Percentiles rank a stretch among this genome's conserved stretches.
These are phyloP conservation scores for Nomada lathburiana DNA, from an alignment of 2,888 invertebrate species.

Conservation along the genomic window DNA sequence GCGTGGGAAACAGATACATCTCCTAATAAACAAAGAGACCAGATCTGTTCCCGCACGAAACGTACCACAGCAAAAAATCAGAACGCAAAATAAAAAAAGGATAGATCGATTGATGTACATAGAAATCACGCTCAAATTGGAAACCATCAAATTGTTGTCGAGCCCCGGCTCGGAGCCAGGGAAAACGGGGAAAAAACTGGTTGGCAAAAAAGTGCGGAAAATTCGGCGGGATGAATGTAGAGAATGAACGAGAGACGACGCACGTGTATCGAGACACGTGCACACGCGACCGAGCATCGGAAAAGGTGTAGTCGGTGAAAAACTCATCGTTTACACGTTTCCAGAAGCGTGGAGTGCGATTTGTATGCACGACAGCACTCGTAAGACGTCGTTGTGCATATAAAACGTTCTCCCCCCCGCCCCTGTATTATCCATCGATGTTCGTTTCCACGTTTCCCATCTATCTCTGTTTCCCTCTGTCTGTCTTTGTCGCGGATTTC, in stretches of 20 bases:
- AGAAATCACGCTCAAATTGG: not conserved
- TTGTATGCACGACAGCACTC: conserved; percentile 55
- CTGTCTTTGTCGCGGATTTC: conserved; percentile 20
- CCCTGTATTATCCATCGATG: conserved; percentile 49
- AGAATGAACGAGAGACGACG: not conserved
- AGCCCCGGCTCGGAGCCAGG: not conserved
- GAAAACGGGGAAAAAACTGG: not conserved
- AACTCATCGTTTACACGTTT: conserved; percentile 54
- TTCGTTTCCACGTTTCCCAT: conserved; percentile 38
- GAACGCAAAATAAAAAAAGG: not conserved
- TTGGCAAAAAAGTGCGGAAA: not conserved
- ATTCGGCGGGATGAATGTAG: conserved; percentile 8
- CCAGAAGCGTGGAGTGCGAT: conserved; percentile 33
- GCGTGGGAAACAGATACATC: conserved; percentile 6
- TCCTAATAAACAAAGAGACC: conserved; percentile 4
- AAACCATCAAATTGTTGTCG: conserved; percentile 9
- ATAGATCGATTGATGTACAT: not conserved
- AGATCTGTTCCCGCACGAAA: too few relatives aligned
- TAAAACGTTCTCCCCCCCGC: conserved; percentile 44
- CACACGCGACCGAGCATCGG: not conserved
- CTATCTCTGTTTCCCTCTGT: not conserved
- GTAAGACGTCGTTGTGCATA: conserved; percentile 53
- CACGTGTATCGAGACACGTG: not conserved
- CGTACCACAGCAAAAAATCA: not conserved
- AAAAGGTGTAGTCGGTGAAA: conserved; percentile 26